Evolutionary conservation across 2,888 invertebrate genomes (phyloP).

Genomic region (Physocephala rufipes): DNA sequence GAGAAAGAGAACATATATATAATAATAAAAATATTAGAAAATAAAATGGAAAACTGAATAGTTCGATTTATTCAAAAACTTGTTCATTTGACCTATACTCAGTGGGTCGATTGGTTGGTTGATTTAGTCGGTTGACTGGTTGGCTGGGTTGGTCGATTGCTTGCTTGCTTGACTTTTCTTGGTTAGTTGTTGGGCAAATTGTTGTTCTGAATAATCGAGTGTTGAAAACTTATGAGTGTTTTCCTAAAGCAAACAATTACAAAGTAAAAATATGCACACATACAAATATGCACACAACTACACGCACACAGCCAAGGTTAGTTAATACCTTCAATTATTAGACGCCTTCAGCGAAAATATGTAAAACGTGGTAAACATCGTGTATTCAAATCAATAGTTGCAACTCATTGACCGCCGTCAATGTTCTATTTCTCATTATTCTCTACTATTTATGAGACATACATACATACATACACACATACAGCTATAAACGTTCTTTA

Average conservation of each 20-base stretch:
- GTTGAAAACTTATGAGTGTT: slow-evolving; percentile 7
- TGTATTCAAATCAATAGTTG: no score
- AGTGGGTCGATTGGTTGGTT: not conserved
- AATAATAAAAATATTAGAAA: not conserved
- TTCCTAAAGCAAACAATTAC: not conserved
- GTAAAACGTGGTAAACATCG: no score
- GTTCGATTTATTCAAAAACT: slow-evolving; percentile 12
- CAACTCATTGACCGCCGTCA: no score
- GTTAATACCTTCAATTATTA: no score
- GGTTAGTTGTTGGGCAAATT: no score
- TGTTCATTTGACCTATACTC: slow-evolving; percentile 22
- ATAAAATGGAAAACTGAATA: not conserved
- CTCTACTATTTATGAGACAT: no score
- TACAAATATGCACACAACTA: not conserved
- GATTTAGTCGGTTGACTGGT: not conserved
- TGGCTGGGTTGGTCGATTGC: no score
- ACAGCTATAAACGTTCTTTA: no score
- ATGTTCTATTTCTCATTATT: no score
- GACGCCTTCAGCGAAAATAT: no score
- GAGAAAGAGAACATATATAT: not conserved
- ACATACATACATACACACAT: no score
- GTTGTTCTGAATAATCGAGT: not conserved
- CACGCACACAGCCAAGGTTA: not conserved
- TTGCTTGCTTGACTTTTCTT: no score
- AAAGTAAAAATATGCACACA: not conserved